Evolutionary conservation across 2,113 vertebrate species (phyloP).

Genomic region (Edolisoma coerulescens): DNA sequence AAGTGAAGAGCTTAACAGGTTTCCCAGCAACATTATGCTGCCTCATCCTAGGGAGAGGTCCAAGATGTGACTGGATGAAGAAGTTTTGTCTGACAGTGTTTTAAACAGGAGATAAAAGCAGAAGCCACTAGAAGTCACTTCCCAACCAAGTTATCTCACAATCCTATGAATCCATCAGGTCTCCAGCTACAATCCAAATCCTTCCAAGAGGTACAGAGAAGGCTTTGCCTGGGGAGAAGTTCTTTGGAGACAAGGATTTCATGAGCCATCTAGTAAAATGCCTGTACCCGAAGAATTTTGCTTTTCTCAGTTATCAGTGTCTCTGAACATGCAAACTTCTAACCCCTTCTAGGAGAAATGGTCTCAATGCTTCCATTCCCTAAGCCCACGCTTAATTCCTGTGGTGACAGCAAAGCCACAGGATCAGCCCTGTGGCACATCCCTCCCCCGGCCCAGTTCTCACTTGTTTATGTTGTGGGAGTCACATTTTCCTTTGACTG

Average conservation of each 20-base stretch:
- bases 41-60: neutral
- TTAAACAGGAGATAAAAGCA: neutral
- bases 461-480: neutral
- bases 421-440: neutral
- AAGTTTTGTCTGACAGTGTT: neutral
- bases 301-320: neutral
- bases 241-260: neutral
- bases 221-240: neutral
- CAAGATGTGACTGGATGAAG: neutral
- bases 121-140: neutral
- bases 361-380: neutral
- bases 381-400: neutral
- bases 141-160: neutral
- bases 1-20: neutral
- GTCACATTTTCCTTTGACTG: rapidly evolving
- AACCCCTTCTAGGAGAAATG: neutral
- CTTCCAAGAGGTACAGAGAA: neutral
- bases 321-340: neutral
- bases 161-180: neutral
- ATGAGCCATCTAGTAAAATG: neutral
- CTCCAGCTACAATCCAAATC: neutral
- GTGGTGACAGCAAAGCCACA: neutral
- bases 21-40: neutral
- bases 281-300: neutral
- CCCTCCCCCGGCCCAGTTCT: no score